Evolutionary conservation across 1,140 invertebrate genomes (phyloP).

Genomic region (Popillia japonica): DNA sequence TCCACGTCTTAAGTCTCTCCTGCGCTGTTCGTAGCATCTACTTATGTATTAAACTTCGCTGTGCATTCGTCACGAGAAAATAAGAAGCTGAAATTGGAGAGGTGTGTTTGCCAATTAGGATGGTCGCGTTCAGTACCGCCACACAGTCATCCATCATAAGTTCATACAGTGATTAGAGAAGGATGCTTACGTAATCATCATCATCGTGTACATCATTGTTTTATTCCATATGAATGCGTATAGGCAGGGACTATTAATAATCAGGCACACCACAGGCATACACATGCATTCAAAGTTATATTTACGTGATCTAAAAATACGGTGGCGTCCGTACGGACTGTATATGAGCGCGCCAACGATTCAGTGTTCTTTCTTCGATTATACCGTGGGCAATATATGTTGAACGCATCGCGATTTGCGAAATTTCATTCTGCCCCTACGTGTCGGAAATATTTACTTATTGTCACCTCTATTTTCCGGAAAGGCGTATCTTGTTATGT

Average conservation of each 20-base stretch:
- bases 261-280: conserved; percentile 18
- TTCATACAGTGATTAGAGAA: conserved; percentile 4
- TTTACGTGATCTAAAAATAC: conserved; percentile 39
- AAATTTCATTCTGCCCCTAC: neutral
- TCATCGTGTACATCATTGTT: conserved; percentile 36
- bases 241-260: conserved; percentile 36
- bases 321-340: neutral
- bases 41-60: neutral
- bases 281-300: conserved; percentile 38
- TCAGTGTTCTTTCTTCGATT: conserved; percentile 35
- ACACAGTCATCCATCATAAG: neutral
- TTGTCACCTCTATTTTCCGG: conserved; percentile 8
- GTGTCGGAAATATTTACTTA: conserved; percentile 12
- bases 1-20: neutral
- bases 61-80: neutral
- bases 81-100: conserved; percentile 18
- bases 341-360: conserved; percentile 31
- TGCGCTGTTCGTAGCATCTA: neutral
- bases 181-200: conserved; percentile 37
- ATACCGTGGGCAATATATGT: conserved; percentile 23
- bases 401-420: neutral
- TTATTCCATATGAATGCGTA: conserved; percentile 38
- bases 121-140: neutral
- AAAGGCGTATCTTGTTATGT: neutral
- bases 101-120: conserved; percentile 26